Percentiles rank a stretch among this genome's conserved stretches.
Conservation (phyloP, 2,888 invertebrate species). For the Sepioteuthis lessoniana region DNA sequence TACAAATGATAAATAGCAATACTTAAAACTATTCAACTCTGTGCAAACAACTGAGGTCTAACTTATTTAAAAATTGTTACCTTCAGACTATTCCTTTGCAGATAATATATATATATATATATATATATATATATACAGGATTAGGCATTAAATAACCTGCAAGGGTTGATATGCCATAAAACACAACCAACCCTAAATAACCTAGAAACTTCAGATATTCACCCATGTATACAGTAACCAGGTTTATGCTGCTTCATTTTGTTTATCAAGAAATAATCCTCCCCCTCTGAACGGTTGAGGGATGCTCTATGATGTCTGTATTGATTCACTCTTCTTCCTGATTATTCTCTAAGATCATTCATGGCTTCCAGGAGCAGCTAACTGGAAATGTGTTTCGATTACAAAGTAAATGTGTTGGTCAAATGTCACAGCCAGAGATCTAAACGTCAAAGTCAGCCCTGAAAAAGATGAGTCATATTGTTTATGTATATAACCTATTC, state of each 20-base stretch:
- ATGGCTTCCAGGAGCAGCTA: background rate
- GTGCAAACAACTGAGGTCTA: too few species aligned
- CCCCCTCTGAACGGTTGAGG: background rate
- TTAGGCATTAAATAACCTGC: too few species aligned
- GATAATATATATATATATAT: too few species aligned
- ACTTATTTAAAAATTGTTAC: too few species aligned
- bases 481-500: background rate
- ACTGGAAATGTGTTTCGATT: background rate
- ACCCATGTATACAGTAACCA: background rate
- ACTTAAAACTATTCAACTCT: too few species aligned
- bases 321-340: background rate
- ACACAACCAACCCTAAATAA: background rate
- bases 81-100: too few species aligned
- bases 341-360: slow-evolving; percentile 2
- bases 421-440: background rate
- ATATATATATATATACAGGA: too few species aligned
- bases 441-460: background rate
- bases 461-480: background rate
- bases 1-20: too few species aligned
- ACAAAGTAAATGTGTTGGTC: background rate
- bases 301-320: background rate
- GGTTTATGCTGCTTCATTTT: background rate
- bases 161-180: too few species aligned
- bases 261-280: background rate
- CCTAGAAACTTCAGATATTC: too few species aligned